Percentiles rank a stretch among this genome's conserved stretches.
These are phyloP conservation scores for Ibidorhyncha struthersii DNA, from an alignment of 2,113 vertebrate species.

Conservation along the genomic window DNA sequence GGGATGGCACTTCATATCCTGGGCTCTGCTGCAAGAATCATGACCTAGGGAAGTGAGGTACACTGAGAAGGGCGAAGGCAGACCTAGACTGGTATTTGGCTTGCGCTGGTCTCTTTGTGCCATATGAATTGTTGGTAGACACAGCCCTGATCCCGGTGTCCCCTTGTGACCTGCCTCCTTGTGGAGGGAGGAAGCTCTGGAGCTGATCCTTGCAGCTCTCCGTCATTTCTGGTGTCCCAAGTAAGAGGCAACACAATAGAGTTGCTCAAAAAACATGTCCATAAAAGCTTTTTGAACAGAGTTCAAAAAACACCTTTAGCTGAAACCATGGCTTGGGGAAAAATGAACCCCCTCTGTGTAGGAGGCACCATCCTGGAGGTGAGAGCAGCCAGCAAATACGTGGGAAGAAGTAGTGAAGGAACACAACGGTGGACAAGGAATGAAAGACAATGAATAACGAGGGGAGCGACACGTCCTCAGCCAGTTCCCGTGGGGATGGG, in stretches of 20 bases:
- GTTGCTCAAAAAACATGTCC: background rate
- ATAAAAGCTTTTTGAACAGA: background rate
- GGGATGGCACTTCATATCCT: no score
- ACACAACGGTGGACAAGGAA: background rate
- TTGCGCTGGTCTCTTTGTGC: no score
- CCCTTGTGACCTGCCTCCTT: no score
- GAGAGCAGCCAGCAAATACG: background rate
- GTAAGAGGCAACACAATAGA: background rate
- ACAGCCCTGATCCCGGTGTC: no score
- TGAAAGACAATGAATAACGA: background rate
- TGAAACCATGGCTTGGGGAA: background rate
- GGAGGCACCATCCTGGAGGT: background rate
- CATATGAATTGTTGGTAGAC: no score
- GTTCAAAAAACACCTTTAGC: background rate
- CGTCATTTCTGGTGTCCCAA: no score
- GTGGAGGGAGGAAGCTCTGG: no score
- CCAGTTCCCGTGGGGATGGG: background rate
- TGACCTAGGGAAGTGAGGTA: no score
- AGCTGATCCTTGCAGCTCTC: no score
- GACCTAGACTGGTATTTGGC: no score
- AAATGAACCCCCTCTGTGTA: background rate
- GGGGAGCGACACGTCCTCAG: background rate
- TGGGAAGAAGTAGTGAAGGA: background rate
- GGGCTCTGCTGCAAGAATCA: no score
- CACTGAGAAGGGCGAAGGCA: no score